Percentiles rank a stretch among this genome's conserved stretches.
phyloP scores from a whole-genome alignment of 2,888 invertebrate species.

The Conomelus anceps region DNA sequence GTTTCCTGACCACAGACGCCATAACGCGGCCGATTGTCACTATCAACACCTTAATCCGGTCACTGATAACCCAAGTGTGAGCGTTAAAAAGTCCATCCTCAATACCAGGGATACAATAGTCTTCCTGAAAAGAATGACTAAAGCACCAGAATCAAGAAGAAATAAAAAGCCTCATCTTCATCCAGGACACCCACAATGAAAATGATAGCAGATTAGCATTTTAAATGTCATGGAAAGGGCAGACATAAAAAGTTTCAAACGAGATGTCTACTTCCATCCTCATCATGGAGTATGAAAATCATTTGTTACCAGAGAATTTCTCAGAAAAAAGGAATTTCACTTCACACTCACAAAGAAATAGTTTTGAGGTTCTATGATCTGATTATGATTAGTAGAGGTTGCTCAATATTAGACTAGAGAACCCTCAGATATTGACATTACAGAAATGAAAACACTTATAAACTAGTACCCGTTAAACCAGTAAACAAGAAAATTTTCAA shows the following conservation, averaged over 20 bases:
- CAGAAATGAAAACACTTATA: no score
- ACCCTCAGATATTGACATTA: no score
- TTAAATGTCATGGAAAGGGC: background rate
- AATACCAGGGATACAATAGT: background rate
- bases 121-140: background rate
- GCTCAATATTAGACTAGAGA: no score
- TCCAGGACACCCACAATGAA: no score
- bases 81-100: background rate
- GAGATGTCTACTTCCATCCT: background rate
- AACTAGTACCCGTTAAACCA: no score
- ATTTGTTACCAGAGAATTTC: background rate
- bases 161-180: background rate
- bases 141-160: background rate
- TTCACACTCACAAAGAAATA: no score
- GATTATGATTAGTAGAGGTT: no score
- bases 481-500: no score
- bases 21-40: no score
- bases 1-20: background rate
- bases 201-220: background rate
- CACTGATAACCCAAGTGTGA: background rate
- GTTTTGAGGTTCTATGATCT: no score
- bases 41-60: background rate
- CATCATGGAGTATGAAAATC: background rate
- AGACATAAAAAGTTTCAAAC: background rate
- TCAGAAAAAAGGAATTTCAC: no score